phyloP scores from a whole-genome alignment of 2,113 vertebrate genomes.

The Lipophrys pholis region DNA sequence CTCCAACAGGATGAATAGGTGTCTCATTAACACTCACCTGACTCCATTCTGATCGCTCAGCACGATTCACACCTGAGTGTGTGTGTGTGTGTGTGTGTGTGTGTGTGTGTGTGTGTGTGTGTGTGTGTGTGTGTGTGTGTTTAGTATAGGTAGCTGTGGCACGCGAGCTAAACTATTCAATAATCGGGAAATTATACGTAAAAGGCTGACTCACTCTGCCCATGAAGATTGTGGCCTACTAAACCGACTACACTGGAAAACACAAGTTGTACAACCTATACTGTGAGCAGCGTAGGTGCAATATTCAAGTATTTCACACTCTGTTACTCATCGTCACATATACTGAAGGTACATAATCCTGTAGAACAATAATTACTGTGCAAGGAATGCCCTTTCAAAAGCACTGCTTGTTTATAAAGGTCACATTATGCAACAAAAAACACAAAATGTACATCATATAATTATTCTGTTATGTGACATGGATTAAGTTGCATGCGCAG shows the following conservation, averaged over 20 bases:
- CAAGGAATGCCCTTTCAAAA: no score
- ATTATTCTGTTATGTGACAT: no score
- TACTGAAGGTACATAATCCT: not conserved
- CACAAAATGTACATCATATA: no score
- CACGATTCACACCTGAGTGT: constrained; percentile 45
- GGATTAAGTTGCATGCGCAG: no score
- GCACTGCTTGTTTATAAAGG: no score
- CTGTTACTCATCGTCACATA: constrained; percentile 8
- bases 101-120: constrained; percentile 30
- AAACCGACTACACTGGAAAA: constrained; percentile 23
- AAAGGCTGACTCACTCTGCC: constrained; percentile 47
- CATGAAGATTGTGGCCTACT: constrained; percentile 30
- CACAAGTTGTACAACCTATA: constrained; percentile 14
- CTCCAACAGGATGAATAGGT: constrained; percentile 51
- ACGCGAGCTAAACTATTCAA: constrained; percentile 49
- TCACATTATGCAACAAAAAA: no score
- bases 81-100: constrained; percentile 11
- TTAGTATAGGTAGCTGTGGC: constrained; percentile 37
- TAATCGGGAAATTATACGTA: constrained; percentile 56
- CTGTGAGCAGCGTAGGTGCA: not conserved
- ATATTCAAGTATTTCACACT: not conserved
- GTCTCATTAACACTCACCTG: constrained; percentile 71
- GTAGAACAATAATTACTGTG: no score
- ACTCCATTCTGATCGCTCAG: constrained; percentile 47
- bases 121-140: constrained; percentile 10